These are phyloP conservation scores for Neodiprion virginianus DNA, from an alignment of 1,140 invertebrate genomes.

Conservation along the genomic window DNA sequence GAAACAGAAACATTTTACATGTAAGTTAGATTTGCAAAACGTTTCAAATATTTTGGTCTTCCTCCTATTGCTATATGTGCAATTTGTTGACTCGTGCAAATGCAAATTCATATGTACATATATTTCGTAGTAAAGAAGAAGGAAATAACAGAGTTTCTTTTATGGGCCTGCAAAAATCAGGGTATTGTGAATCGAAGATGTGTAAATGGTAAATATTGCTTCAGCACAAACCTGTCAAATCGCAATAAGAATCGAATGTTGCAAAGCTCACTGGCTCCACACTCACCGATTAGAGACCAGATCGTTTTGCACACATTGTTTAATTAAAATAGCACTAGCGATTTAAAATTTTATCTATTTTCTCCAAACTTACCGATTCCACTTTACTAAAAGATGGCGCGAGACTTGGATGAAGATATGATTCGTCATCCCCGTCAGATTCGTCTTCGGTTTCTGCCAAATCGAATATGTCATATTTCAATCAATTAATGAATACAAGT, in stretches of 20 bases:
- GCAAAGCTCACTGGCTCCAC: conserved; percentile 20
- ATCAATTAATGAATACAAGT: no score
- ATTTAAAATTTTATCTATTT: conserved; percentile 17
- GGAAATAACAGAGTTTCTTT: no score
- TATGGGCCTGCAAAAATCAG: background rate
- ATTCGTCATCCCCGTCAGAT: conserved; percentile 67
- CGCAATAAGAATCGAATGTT: conserved; percentile 26
- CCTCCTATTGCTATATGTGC: conserved; percentile 17
- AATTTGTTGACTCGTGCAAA: conserved; percentile 15
- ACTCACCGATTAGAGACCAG: conserved; percentile 28
- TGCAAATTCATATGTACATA: background rate
- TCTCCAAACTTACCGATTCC: conserved; percentile 65
- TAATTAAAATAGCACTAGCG: conserved; percentile 16
- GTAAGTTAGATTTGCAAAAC: conserved; percentile 37
- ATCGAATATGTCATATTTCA: background rate
- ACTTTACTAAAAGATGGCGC: conserved; percentile 61
- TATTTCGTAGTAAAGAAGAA: no score
- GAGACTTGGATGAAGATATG: conserved; percentile 85
- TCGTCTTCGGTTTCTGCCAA: conserved; percentile 60
- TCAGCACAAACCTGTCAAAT: background rate
- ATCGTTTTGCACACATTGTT: conserved; percentile 26
- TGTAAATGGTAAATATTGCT: background rate
- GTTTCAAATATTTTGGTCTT: conserved; percentile 13
- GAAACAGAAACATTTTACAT: conserved; percentile 48
- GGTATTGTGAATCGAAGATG: background rate